Evolutionary conservation across 2,888 invertebrate species (phyloP).

Genomic region (Unio pictorum): DNA sequence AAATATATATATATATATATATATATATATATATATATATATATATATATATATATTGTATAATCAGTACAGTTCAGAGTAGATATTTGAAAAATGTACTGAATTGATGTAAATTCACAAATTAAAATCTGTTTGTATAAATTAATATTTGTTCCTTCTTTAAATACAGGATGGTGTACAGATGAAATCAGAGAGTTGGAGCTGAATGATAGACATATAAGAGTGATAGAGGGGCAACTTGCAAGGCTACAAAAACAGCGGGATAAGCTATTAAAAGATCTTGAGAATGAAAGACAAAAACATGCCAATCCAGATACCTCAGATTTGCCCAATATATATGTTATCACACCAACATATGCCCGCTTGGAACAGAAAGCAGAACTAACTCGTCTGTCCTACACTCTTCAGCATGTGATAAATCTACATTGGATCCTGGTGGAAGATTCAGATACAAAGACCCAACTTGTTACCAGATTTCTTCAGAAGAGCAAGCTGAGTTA

Average conservation of each 20-base stretch:
- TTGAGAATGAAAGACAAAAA: constrained; percentile 8
- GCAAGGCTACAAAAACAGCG: constrained; percentile 20
- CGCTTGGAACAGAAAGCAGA: constrained; percentile 93
- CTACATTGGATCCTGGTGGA: constrained; percentile 95
- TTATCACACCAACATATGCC: constrained; percentile 90
- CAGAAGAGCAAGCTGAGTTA: constrained; percentile 79
- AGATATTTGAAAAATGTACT: no score
- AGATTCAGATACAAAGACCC: constrained; percentile 82
- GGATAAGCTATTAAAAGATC: constrained; percentile 15
- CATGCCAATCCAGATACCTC: neutral
- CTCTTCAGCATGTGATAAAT: constrained; percentile 86
- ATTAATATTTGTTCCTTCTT: no score
- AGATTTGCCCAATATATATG: constrained; percentile 25
- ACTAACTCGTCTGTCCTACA: constrained; percentile 88
- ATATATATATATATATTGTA: no score
- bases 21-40: no score
- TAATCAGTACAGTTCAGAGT: no score
- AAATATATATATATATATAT: no score
- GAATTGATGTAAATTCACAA: no score
- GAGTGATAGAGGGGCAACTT: constrained; percentile 21
- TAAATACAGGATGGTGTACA: constrained; percentile 12
- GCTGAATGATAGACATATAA: constrained; percentile 22
- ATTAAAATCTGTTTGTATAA: no score
- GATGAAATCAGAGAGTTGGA: constrained; percentile 19
- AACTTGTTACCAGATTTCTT: constrained; percentile 82